Base-by-base conservation (phyloP, 2,888 invertebrate genomes). In the Congeria kusceri region DNA sequence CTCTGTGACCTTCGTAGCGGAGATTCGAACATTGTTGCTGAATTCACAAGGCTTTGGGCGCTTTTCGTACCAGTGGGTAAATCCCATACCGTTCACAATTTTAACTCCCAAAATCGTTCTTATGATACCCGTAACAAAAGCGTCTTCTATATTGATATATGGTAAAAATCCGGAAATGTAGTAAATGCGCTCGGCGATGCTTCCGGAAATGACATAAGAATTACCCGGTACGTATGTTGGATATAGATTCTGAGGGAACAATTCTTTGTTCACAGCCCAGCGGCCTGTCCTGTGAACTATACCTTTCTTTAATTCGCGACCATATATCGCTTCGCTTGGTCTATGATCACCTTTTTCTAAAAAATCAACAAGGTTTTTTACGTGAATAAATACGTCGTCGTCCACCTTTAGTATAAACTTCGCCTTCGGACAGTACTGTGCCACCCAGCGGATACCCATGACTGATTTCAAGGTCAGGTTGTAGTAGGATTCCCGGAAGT, bases 111-210 rank as follows among this genome's bases (percentile, higher is more conserved):
- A 65, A 1, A 80, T 66, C 44, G 84, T 85, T 0, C 88, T 78
- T 18, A 89, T 67, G 13, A 91, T 80, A 15, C 91, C 91, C 3
- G 89, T 88, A 7, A 91, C 84, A 72, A 86, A 89, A 7, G 88
- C 91, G 47, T 91, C 91, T 71, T 91, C 91, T 9, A 90, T 85
- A n/a, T 86, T 85, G 9, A 90, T 66, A 71, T 84, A 84, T 9
- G 86, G 85, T 46, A 89, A 47, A 29, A 81, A 75, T 23, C 85
- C 78, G 2, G 88, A 84, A 4, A 80, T 71, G 29, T 78, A 75
- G 23, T 83, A 77, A 18, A 90, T 64, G 23, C 74, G 56, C 13
- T 66, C 9, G 0, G 86, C 85, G 7, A 88, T 84, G 15, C 82
- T 79, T 4, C 66, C 77, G 46, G 86, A 84, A 9, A 89, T 66